phyloP scores from a whole-genome alignment of 2,888 invertebrate species.

The Fragum whitleyi region DNA sequence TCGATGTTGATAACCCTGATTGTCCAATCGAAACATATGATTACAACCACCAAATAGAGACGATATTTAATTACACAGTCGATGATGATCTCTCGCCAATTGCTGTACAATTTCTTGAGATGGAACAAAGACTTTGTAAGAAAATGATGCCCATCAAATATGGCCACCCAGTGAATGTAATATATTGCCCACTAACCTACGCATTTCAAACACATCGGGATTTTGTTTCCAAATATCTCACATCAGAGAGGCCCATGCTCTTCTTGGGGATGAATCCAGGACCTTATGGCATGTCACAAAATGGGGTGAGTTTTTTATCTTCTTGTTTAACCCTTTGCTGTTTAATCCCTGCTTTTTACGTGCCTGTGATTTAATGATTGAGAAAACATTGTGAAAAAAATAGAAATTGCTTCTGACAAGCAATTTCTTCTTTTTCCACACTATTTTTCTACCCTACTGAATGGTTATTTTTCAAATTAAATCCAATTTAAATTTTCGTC shows the following conservation, averaged over 20 bases:
- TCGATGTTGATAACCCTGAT: conserved; percentile 59
- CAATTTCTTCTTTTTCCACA: too few relatives aligned
- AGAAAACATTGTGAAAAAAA: too few relatives aligned
- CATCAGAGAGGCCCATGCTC: conserved; percentile 89
- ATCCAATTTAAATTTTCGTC: too few relatives aligned
- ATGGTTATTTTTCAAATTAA: too few relatives aligned
- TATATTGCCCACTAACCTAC: conserved; percentile 95
- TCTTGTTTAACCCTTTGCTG: too few relatives aligned
- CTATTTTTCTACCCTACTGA: too few relatives aligned
- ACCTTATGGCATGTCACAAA: conserved; percentile 98
- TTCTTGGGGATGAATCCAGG: conserved; percentile 98
- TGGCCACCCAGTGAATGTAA: conserved; percentile 88
- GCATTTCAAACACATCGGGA: conserved; percentile 91
- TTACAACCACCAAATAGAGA: conserved; percentile 62
- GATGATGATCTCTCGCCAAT: conserved; percentile 60
- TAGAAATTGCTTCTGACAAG: too few relatives aligned
- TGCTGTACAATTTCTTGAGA: conserved; percentile 72
- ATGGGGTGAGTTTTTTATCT: conserved; percentile 89
- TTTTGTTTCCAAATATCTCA: conserved; percentile 90
- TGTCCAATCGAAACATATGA: conserved; percentile 61
- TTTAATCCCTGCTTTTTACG: too few relatives aligned
- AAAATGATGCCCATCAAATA: conserved; percentile 86
- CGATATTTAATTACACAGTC: conserved; percentile 55
- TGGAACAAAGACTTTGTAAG: conserved; percentile 78
- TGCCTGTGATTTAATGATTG: too few relatives aligned